These are phyloP conservation scores for Pachyramphus minor DNA, from an alignment of 2,113 vertebrate genomes.

Conservation along the genomic window DNA sequence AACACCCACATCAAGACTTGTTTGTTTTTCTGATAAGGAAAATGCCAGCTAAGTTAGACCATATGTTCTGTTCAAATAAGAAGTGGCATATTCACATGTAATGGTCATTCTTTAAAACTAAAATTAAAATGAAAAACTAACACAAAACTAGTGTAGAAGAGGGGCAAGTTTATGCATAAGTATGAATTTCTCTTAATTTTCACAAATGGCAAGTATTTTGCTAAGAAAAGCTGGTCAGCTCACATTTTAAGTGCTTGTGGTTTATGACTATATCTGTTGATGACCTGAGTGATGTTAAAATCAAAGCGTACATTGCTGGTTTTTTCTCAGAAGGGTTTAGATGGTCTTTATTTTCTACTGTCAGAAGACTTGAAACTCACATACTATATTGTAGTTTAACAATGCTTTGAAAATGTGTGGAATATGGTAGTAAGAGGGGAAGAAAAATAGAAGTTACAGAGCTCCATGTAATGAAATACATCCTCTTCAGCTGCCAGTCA, in stretches of 20 bases:
- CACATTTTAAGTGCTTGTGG: neutral
- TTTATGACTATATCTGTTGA: neutral
- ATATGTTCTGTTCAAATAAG: constrained; percentile 73
- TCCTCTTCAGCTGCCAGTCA: constrained; percentile 39
- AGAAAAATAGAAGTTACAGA: neutral
- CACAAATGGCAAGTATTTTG: neutral
- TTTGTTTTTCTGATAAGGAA: constrained; percentile 81
- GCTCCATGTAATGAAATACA: neutral
- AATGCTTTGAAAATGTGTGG: neutral
- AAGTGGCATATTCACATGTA: constrained; percentile 54
- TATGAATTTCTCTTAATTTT: neutral
- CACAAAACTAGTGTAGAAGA: neutral
- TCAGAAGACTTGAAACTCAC: neutral
- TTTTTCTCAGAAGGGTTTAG: neutral
- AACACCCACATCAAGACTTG: constrained; percentile 79
- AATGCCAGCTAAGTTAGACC: constrained; percentile 77
- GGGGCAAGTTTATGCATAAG: neutral
- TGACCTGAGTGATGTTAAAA: neutral
- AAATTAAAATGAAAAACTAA: constrained; percentile 23
- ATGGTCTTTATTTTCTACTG: neutral
- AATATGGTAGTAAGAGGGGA: neutral
- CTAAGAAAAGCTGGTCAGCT: neutral
- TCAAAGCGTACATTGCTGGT: neutral
- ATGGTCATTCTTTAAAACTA: constrained; percentile 63
- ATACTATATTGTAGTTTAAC: neutral